These are phyloP conservation scores for Phoxinus dragarum DNA, from an alignment of 2,797 vertebrate genomes.

Conservation along the genomic window DNA sequence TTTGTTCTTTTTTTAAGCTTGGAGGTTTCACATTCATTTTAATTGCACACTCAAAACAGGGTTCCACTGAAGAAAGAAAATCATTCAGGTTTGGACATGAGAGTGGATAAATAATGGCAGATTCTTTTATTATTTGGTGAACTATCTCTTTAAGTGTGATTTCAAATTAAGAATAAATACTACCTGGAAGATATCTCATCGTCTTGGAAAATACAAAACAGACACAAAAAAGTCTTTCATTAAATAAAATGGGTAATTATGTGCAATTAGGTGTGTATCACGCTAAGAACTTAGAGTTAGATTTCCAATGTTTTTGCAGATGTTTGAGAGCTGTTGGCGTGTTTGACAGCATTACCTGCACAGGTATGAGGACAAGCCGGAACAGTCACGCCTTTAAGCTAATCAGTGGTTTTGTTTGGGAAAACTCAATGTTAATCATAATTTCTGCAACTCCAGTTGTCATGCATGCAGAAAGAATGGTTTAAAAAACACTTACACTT, in stretches of 20 bases:
- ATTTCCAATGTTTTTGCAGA: neutral
- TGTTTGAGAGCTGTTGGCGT: conserved; percentile 19
- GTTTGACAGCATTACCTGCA: conserved; percentile 68
- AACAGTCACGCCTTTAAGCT: conserved; percentile 64
- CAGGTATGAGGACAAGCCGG: conserved; percentile 72
- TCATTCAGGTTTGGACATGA: neutral
- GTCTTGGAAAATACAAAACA: conserved; percentile 2
- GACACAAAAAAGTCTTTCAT: conserved; percentile 1
- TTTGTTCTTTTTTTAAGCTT: neutral
- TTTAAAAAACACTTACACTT: conserved; percentile 30
- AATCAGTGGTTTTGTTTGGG: conserved; percentile 46
- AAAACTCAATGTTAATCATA: conserved; percentile 50
- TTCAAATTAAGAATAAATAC: conserved; percentile 7
- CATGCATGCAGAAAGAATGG: conserved; percentile 28
- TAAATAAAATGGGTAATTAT: conserved; percentile 7
- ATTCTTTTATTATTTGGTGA: neutral
- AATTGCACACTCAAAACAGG: neutral
- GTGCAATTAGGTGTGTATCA: conserved; percentile 21
- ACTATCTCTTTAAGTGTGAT: neutral
- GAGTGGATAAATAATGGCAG: neutral
- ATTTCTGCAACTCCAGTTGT: conserved; percentile 54
- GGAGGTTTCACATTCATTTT: neutral
- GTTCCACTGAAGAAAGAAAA: neutral
- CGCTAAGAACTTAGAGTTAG: neutral
- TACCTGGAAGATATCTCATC: neutral